Base-by-base conservation (phyloP, 2,113 vertebrate species). In the Zosterops japonicus region DNA sequence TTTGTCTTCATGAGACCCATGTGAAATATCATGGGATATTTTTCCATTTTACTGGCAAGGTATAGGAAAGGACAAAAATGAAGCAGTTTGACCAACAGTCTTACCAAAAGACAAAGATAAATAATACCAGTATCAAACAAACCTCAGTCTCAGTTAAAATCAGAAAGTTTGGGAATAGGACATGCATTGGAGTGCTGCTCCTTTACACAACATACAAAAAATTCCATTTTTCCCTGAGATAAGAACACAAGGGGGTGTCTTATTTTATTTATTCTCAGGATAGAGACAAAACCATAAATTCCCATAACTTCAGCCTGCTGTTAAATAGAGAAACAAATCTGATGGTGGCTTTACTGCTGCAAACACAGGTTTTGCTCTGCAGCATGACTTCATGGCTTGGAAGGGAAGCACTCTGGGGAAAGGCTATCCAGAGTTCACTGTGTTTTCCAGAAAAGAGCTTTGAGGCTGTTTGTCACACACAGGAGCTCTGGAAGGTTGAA, bases 361-460 rank as follows among this genome's bases (percentile, higher is more conserved):
- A 88, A 77, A 50, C 27, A 79, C 27, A 46, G 1, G 0, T 28
- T 42, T 31, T 88, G 59, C 42, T 77, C 61, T 69, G 63, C 19
- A 18, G 49, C 5, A 41, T 69, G 85, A 95, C 87, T 89, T 63
- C 21, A 85, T 35, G 67, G 60, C 68, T 94, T 93, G 76, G 88
- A 92, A 90, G 57, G 64, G n/a, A 79, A 90, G 4, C 56, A 27
- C 28, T 53, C 14, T 70, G 71, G 63, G 46, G n/a, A 93, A 85
- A 81, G 76, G 89, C 92, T 59, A 67, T 74, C 85, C 94, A 96
- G 94, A 95, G 86, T 81, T 94, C 96, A 94, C 29, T 11, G 55
- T 67, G 35, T 5, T 55, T 83, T 50, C 85, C 87, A 46, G 63
- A 31, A 91, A 79, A 85, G 6, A 69, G 71, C 64, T 93, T 83